These are phyloP conservation scores for Hypotaenidia philippensis DNA, from an alignment of 2,797 vertebrate genomes.

Conservation along the genomic window DNA sequence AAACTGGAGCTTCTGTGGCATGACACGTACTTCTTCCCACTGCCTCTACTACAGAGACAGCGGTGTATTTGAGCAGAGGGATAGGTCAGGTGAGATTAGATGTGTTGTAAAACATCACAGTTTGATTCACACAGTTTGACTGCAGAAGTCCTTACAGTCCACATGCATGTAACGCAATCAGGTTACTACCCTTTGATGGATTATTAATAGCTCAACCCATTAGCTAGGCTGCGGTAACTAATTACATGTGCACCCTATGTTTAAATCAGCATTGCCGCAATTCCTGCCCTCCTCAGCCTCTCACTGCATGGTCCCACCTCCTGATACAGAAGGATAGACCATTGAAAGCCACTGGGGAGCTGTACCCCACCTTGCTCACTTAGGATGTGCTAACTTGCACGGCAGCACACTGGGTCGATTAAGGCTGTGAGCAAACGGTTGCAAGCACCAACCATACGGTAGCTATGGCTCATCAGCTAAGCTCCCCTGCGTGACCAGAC, in stretches of 20 bases:
- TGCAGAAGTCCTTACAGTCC: background rate
- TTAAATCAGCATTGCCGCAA: background rate
- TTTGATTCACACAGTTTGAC: background rate
- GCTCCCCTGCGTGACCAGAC: background rate
- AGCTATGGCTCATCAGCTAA: background rate
- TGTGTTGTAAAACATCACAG: background rate
- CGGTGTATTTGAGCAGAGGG: background rate
- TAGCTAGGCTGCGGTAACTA: background rate
- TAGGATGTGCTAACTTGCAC: background rate
- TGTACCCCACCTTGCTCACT: background rate
- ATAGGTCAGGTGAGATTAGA: background rate
- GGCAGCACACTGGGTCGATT: rapidly evolving
- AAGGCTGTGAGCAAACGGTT: background rate
- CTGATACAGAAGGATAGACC: background rate
- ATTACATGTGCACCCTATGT: background rate
- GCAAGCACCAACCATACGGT: background rate
- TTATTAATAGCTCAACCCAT: background rate
- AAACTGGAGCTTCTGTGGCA: background rate
- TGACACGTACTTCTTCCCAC: background rate
- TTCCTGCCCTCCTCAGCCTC: background rate
- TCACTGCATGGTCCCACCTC: background rate
- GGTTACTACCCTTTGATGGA: background rate
- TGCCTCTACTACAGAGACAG: background rate
- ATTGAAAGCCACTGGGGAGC: background rate
- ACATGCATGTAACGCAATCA: rapidly evolving